Conservation (phyloP, 1,140 invertebrate species). For the Cydia amplana region DNA sequence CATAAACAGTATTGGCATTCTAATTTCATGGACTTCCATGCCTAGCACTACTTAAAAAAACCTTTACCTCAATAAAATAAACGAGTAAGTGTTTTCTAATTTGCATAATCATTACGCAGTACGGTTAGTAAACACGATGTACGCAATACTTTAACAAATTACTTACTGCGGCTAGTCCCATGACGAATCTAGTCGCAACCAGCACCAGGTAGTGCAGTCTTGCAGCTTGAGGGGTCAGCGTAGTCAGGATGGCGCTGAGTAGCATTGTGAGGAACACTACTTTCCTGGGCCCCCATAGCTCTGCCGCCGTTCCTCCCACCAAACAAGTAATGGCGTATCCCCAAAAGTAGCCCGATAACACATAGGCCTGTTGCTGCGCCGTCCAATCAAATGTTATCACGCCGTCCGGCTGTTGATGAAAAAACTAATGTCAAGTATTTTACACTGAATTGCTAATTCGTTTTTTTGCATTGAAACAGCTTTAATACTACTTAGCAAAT, state of each 20-base stretch:
- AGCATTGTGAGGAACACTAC: constrained; percentile 85
- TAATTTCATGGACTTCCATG: not conserved
- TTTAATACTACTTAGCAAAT: not conserved
- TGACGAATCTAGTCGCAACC: constrained; percentile 82
- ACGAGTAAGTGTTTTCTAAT: constrained; percentile 33
- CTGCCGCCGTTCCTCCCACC: constrained; percentile 86
- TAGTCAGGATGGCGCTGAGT: constrained; percentile 85
- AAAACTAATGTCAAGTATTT: constrained; percentile 4
- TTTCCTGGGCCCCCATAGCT: constrained; percentile 85
- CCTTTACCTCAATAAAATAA: constrained; percentile 30
- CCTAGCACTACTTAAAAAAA: not conserved
- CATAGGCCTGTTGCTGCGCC: constrained; percentile 65
- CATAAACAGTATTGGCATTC: not conserved
- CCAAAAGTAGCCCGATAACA: constrained; percentile 71
- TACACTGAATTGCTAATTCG: not conserved
- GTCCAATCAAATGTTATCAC: constrained; percentile 67
- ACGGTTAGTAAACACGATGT: not conserved
- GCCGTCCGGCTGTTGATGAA: constrained; percentile 62
- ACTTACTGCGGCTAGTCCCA: constrained; percentile 84
- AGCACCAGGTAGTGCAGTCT: constrained; percentile 81
- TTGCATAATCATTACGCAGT: constrained; percentile 25
- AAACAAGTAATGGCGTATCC: constrained; percentile 80
- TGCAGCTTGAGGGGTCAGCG: constrained; percentile 83
- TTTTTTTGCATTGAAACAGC: not conserved
- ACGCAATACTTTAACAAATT: not conserved